Evolutionary conservation across 2,797 vertebrate genomes (phyloP).

Genomic region (Garrulus glandarius): DNA sequence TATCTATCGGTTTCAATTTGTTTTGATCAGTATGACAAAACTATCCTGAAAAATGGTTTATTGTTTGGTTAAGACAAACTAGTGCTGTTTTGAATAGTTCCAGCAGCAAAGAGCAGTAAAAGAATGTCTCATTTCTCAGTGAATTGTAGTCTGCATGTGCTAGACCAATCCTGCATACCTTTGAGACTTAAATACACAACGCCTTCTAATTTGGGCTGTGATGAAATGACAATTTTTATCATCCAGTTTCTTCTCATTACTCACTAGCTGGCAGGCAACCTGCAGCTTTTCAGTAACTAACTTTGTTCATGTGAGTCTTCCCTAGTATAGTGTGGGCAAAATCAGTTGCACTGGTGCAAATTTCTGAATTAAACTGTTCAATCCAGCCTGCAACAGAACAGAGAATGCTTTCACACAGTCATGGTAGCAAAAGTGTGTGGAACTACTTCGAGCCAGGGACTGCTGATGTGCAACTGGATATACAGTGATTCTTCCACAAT

Average conservation of each 20-base stretch:
- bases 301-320: not conserved
- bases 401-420: not conserved
- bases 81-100: not conserved
- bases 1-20: not conserved
- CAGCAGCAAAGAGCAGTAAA: not conserved
- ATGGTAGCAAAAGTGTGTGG: not conserved
- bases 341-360: not conserved
- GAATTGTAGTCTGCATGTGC: not conserved
- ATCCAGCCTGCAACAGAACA: not conserved
- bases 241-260: not conserved
- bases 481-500: not conserved
- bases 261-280: not conserved
- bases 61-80: not conserved
- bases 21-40: not conserved
- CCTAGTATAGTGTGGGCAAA: not conserved
- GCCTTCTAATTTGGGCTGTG: not conserved
- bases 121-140: not conserved
- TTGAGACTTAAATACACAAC: not conserved
- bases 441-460: not conserved
- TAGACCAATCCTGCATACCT: not conserved
- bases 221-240: not conserved
- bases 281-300: not conserved
- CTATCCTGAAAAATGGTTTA: not conserved
- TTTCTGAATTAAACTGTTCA: not conserved
- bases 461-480: not conserved